Evolutionary conservation across 64 coral and sea anemone species (phyloP).

Genomic region (Actinia equina): DNA sequence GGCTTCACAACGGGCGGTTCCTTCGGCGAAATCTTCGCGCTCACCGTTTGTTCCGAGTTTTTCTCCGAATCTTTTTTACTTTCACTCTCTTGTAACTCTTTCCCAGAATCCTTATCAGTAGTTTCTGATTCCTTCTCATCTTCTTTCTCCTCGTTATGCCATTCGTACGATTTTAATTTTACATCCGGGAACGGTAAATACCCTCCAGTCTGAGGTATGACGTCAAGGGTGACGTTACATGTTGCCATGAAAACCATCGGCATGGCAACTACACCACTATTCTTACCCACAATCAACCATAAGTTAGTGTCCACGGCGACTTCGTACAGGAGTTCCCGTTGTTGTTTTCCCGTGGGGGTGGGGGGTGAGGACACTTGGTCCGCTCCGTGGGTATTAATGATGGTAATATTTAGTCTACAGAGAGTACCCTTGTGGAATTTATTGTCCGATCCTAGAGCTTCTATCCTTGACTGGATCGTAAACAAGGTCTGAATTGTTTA

Average conservation of each 20-base stretch:
- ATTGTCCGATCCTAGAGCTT: slow-evolving; percentile 32
- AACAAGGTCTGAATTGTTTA: slow-evolving; percentile 55
- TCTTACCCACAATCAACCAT: slow-evolving; percentile 74
- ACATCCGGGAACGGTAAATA: slow-evolving; percentile 64
- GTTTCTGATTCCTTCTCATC: slow-evolving; percentile 5
- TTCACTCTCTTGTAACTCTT: slow-evolving; percentile 22
- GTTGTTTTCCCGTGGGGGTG: background rate
- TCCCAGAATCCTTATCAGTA: slow-evolving; percentile 6
- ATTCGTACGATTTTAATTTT: slow-evolving; percentile 66
- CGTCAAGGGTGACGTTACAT: slow-evolving; percentile 49
- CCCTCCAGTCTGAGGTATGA: slow-evolving; percentile 78
- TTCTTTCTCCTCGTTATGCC: slow-evolving; percentile 8
- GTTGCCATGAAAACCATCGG: slow-evolving; percentile 74
- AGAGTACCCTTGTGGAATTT: slow-evolving; percentile 37
- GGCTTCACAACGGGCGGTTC: slow-evolving; percentile 44
- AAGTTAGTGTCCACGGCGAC: slow-evolving; percentile 73
- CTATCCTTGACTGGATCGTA: slow-evolving; percentile 72
- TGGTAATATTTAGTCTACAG: slow-evolving; percentile 65
- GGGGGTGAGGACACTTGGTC: background rate
- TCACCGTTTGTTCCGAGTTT: slow-evolving; percentile 4
- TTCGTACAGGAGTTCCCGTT: slow-evolving; percentile 61
- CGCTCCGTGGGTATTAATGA: slow-evolving; percentile 27
- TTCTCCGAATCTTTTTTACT: background rate
- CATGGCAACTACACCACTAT: slow-evolving; percentile 73
- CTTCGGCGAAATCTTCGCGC: slow-evolving; percentile 12